These are phyloP conservation scores for Chrysochloris asiatica DNA, from an alignment of 2,113 vertebrate species.

Conservation along the genomic window DNA sequence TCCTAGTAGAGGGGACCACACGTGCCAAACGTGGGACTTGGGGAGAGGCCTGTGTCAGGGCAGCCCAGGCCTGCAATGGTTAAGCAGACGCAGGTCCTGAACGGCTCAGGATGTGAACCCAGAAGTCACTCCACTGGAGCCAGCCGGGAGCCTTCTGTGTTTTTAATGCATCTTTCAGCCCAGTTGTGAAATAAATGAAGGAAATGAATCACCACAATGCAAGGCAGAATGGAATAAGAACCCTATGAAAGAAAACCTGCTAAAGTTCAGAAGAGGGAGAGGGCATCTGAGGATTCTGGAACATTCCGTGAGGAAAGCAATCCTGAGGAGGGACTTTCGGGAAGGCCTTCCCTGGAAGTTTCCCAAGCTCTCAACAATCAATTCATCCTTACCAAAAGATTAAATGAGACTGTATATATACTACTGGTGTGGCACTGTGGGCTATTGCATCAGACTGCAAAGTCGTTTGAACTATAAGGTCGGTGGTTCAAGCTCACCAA, in stretches of 20 bases:
- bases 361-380: not conserved
- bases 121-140: rapidly evolving
- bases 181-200: not conserved
- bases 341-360: not conserved
- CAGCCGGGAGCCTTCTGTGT: not conserved
- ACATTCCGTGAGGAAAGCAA: not conserved
- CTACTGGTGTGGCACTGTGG: too few relatives aligned
- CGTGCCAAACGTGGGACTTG: rapidly evolving
- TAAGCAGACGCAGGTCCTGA: not conserved
- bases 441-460: too few relatives aligned
- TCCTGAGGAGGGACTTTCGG: not conserved
- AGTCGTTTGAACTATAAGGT: too few relatives aligned
- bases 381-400: not conserved
- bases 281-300: not conserved
- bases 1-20: not conserved
- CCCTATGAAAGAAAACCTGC: not conserved
- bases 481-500: too few relatives aligned
- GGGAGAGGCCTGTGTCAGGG: not conserved
- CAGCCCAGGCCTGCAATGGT: not conserved
- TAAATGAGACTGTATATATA: too few relatives aligned
- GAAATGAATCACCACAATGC: rapidly evolving
- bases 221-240: not conserved
- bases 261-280: not conserved
- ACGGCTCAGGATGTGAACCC: not conserved
- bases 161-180: not conserved